Evolutionary conservation across 2,797 vertebrate genomes (phyloP), one percentile per base, ranked within the genome.

Genomic region (Rhynchonycteris naso): DNA sequence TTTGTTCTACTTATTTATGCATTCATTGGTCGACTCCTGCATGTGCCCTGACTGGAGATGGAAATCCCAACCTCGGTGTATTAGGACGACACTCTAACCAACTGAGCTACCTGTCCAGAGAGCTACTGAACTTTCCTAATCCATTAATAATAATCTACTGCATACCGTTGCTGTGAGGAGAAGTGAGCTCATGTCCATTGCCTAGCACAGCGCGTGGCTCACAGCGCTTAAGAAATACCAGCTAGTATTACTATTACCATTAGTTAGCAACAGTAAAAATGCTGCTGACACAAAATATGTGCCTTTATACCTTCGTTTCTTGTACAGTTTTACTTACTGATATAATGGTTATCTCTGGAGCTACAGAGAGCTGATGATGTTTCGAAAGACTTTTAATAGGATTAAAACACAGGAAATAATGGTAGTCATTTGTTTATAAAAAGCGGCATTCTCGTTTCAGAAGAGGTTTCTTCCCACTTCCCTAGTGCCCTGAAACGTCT

Each of bases 381-480:
- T 89, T 61, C 76, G n/a, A 74, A 71, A 71, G 7, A 69, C 65
- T 89, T 92, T 74, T 84, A 90, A 86, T 68, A 35, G 38, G 54
- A 84, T 94, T 90, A 80, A 90, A 91, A 90, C 89, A 79, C 61
- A 83, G 87, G 84, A 96, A 97, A 83, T 59, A 90, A 93, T 43
- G 71, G 58, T 21, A 69, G 87, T 72, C 88, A 58, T 95, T 95
- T 92, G 80, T 88, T 95, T 93, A 96, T 92, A 94, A 92, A 96
- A 94, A 90, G 81, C 33, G 79, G 26, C 9, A 47, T n/a, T 88
- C 85, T 88, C 43, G 3, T 81, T 91, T 96, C 83, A 87, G 61
- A 88, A 96, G 91, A 75, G 91, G 58, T 26, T 89, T 50, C 33
- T 88, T 93, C 96, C 96, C 65, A 61, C 95, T 94, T 95, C 94